Evolutionary conservation across 2,888 invertebrate genomes (phyloP), one percentile per base, ranked within the genome.

Genomic region (Melinopterus prodromus): DNA sequence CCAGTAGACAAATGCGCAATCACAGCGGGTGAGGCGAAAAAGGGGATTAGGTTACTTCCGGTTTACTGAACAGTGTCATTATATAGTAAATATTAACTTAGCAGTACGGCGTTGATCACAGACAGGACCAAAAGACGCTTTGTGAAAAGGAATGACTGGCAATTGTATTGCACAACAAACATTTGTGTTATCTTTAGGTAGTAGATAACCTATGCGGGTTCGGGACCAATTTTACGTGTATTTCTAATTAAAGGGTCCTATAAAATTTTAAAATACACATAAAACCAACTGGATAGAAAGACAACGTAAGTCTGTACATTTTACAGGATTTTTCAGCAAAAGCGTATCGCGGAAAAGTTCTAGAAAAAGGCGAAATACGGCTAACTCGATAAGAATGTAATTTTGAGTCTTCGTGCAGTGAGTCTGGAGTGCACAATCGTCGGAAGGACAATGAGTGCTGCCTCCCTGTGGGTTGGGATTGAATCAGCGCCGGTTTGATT

Each of bases 401-500:
- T 87, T 87, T 86, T 85, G 84, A 87, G 85, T 86, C 86, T 85
- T 85, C 86, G 84, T 86, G 86, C 86, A 84, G 83, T 85, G 83
- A 83, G 53, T 1, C 2, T 53, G 53, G 83, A 84, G 84, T 86
- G 86, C 86, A 85, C 86, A 85, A 85, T 85, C 83, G 82, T 82
- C 81, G 80, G 80, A 84, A 86, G 86, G 86, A 87, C 87, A 87
- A 87, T 86, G 85, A 86, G 84, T 53, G 3, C 5, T 53, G 53
- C 53, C 84, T 85, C 85, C 85, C 85, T 86, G 86, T 84, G 86
- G 86, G 84, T 83, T 83, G 80, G 85, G 87, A 87, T 87, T 87
- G 87, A 88, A 87, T 87, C 87, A 87, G 85, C 81, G 86, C 86
- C 84, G 85, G 87, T 87, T 88, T 87, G 87, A 88, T 88, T 88